phyloP scores from a whole-genome alignment of 53 echinoderm and acorn worm species.

The Stichopus horrens region DNA sequence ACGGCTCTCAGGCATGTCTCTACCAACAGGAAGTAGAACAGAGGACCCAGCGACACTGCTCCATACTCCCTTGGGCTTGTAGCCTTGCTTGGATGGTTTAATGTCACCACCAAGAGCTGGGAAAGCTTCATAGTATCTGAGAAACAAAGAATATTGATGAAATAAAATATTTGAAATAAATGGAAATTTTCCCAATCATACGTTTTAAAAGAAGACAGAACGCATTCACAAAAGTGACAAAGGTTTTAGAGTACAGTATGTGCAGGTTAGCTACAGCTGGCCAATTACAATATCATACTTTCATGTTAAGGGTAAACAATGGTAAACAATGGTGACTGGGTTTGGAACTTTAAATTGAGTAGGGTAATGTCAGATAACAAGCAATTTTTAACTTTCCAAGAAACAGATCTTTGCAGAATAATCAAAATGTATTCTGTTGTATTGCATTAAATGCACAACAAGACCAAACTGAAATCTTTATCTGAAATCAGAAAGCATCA shows the following conservation, averaged over 20 bases:
- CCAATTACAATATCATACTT: too few relatives aligned
- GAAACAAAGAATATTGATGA: constrained; percentile 10
- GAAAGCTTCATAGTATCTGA: constrained; percentile 94
- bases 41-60: constrained; percentile 59
- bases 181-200: too few relatives aligned
- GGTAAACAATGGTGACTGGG: neutral
- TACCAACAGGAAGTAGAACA: constrained; percentile 45
- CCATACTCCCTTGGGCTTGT: constrained; percentile 82
- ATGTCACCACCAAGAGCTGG: constrained; percentile 82
- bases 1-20: constrained; percentile 56
- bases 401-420: too few relatives aligned
- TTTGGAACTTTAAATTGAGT: neutral
- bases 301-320: too few relatives aligned
- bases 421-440: too few relatives aligned
- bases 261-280: too few relatives aligned
- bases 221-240: neutral
- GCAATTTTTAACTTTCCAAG: neutral
- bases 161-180: neutral
- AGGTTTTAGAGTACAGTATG: neutral
- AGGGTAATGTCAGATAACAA: neutral
- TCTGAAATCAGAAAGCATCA: too few relatives aligned
- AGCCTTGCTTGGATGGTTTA: constrained; percentile 38
- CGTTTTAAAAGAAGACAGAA: too few relatives aligned
- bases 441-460: too few relatives aligned
- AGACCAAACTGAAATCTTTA: too few relatives aligned